Conservation (phyloP, 2,113 vertebrate species). For the Cricetomys ansorgei region DNA sequence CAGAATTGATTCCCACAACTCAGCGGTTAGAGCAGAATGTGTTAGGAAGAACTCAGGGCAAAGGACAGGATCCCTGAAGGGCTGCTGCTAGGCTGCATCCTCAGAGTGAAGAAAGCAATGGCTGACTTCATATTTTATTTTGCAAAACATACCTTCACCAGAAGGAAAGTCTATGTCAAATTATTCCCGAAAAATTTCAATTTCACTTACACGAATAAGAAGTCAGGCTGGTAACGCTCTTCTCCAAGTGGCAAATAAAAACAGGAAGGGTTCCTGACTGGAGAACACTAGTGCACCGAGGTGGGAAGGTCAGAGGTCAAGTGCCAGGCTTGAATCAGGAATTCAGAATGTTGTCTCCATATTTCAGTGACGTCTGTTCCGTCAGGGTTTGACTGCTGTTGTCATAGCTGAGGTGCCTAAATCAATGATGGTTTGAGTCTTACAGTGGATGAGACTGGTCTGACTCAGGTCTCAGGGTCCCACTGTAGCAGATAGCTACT, state of each 20-base stretch:
- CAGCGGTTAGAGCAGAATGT: background rate
- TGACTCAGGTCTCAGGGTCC: background rate
- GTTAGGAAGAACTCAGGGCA: background rate
- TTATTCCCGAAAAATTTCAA: conserved; percentile 3
- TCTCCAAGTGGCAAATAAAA: background rate
- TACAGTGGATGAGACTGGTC: background rate
- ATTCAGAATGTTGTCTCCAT: background rate
- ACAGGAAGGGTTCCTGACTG: background rate
- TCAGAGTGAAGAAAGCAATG: background rate
- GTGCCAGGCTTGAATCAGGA: background rate
- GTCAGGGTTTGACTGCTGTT: background rate
- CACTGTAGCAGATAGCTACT: too few relatives aligned
- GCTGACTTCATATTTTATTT: background rate
- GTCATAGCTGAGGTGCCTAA: background rate
- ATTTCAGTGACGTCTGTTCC: background rate
- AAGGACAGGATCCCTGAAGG: background rate
- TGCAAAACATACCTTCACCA: background rate
- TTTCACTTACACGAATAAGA: background rate
- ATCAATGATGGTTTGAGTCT: background rate
- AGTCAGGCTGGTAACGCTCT: background rate
- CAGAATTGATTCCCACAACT: background rate
- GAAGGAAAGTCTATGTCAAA: conserved; percentile 7
- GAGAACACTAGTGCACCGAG: background rate
- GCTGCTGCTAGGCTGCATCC: background rate
- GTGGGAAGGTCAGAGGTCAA: background rate